phyloP scores from a whole-genome alignment of 2,797 vertebrate genomes.

The Esox lucius region DNA sequence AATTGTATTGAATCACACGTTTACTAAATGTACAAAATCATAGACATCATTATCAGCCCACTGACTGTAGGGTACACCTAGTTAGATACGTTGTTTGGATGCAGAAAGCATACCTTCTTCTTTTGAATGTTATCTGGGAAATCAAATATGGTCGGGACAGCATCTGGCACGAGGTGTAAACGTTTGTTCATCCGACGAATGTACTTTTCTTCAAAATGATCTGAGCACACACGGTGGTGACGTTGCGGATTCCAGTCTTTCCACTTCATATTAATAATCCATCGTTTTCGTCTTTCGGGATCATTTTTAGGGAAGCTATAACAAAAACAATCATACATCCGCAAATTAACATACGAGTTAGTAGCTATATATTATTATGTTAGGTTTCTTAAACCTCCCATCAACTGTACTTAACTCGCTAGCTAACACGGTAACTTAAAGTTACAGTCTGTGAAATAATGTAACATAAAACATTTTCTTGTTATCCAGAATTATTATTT shows the following conservation, averaged over 20 bases:
- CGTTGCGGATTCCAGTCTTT: conserved; percentile 61
- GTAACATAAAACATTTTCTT: too few species aligned
- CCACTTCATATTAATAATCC: conserved; percentile 64
- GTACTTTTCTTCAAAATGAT: conserved; percentile 64
- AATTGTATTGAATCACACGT: background rate
- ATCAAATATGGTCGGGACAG: conserved; percentile 68
- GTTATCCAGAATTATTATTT: background rate
- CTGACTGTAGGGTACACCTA: background rate
- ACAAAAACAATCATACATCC: background rate
- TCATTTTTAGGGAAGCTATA: conserved; percentile 68
- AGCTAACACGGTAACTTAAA: background rate
- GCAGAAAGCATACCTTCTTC: background rate
- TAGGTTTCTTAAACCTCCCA: background rate
- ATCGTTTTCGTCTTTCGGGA: conserved; percentile 62
- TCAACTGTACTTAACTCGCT: background rate
- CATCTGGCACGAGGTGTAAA: conserved; percentile 59
- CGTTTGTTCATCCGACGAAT: conserved; percentile 59
- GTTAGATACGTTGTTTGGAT: background rate
- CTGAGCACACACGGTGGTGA: conserved; percentile 48
- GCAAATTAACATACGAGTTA: background rate
- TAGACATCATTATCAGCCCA: background rate
- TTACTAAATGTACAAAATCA: background rate
- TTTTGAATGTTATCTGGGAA: conserved; percentile 27
- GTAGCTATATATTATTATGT: background rate
- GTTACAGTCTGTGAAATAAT: too few species aligned